Conservation (phyloP, 2,888 invertebrate genomes). For the Tetramorium bicarinatum region DNA sequence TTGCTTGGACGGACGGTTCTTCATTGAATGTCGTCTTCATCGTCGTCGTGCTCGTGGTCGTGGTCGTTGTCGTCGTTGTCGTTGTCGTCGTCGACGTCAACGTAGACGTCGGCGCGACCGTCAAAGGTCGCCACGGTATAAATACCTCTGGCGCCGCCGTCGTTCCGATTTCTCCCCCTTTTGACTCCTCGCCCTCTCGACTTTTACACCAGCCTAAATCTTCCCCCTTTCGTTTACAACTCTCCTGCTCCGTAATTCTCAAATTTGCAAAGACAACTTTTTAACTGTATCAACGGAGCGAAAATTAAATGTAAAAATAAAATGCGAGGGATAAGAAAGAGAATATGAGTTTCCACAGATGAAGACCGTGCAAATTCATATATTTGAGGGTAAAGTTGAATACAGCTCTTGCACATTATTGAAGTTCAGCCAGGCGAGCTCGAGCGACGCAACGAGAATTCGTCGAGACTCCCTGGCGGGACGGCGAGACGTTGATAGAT, state of each 20-base stretch:
- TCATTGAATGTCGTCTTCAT: constrained; percentile 71
- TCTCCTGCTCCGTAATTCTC: not conserved
- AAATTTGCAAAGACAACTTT: constrained; percentile 24
- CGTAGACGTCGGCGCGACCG: constrained; percentile 73
- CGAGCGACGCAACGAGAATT: constrained; percentile 20
- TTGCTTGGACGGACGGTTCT: constrained; percentile 68
- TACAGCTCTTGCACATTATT: not conserved
- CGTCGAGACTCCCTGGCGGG: constrained; percentile 43
- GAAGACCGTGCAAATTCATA: not conserved
- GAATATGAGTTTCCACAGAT: not conserved
- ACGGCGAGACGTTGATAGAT: constrained; percentile 42
- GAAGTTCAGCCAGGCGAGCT: constrained; percentile 24
- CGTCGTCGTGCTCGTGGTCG: not conserved
- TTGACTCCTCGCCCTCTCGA: constrained; percentile 52
- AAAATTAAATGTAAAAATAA: constrained; percentile 28
- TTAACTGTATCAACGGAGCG: not conserved
- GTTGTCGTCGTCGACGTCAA: constrained; percentile 72
- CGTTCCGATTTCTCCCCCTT: constrained; percentile 57
- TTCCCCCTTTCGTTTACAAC: constrained; percentile 17
- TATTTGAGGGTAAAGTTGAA: constrained; percentile 8
- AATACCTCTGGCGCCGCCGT: constrained; percentile 81
- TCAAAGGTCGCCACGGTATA: constrained; percentile 82
- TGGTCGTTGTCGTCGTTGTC: constrained; percentile 59
- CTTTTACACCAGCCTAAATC: constrained; percentile 61
- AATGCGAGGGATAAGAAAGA: not conserved